Evolutionary conservation across 2,113 vertebrate genomes (phyloP).

Genomic region (Typhlomys cinereus): DNA sequence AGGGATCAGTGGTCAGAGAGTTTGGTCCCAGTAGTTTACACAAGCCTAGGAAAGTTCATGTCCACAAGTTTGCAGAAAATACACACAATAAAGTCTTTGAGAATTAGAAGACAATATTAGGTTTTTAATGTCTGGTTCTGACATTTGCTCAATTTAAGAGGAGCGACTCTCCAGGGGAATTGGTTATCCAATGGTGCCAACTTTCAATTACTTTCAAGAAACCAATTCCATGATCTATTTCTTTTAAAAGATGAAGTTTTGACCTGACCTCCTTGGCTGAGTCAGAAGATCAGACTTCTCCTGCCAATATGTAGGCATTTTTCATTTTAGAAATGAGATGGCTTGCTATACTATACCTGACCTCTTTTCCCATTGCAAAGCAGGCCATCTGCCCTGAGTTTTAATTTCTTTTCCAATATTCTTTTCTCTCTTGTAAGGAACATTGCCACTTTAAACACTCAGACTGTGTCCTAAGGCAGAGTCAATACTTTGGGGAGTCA

Average conservation of each 20-base stretch:
- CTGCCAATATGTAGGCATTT: constrained; percentile 61
- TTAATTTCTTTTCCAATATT: constrained; percentile 59
- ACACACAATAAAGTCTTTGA: constrained; percentile 59
- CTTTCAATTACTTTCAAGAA: constrained; percentile 68
- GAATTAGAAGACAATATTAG: constrained; percentile 71
- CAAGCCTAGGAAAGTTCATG: constrained; percentile 31
- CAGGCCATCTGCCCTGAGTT: constrained; percentile 48
- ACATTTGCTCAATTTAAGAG: constrained; percentile 71
- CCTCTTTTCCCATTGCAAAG: constrained; percentile 56
- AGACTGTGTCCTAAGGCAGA: constrained; percentile 5
- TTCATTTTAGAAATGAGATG: constrained; percentile 62
- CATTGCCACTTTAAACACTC: background rate
- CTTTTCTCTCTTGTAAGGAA: constrained; percentile 9
- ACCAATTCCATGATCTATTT: constrained; percentile 73
- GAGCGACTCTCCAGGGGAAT: constrained; percentile 53
- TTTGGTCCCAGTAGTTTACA: constrained; percentile 18
- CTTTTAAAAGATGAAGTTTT: constrained; percentile 70
- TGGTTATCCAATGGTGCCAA: constrained; percentile 50
- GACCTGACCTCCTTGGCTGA: constrained; percentile 64
- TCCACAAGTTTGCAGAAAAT: constrained; percentile 42
- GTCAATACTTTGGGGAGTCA: background rate
- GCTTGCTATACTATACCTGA: constrained; percentile 52
- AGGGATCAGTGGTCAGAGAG: background rate
- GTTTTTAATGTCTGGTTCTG: constrained; percentile 68
- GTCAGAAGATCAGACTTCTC: constrained; percentile 50